Conservation (phyloP, 1,140 invertebrate genomes). For the Drosophila bipectinata region DNA sequence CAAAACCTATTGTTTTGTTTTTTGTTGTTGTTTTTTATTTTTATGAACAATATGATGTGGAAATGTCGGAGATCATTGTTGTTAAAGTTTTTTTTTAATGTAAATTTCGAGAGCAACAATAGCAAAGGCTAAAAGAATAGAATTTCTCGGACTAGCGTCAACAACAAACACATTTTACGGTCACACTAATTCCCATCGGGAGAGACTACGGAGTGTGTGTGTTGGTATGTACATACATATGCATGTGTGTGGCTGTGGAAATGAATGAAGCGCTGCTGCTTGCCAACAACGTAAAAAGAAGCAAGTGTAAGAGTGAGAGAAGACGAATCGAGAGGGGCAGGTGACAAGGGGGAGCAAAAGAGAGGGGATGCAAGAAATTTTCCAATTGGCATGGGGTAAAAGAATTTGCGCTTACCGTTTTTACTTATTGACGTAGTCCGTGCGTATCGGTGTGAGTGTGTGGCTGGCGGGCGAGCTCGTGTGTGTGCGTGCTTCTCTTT, state of each 20-base stretch:
- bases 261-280: conserved; percentile 50
- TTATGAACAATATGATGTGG: conserved; percentile 57
- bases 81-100: conserved; percentile 54
- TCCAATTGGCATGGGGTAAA: conserved; percentile 65
- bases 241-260: conserved; percentile 29
- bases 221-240: conserved; percentile 17
- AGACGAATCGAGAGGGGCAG: conserved; percentile 6
- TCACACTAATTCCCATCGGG: conserved; percentile 61
- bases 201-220: conserved; percentile 17
- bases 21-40: conserved; percentile 37
- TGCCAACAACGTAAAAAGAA: conserved; percentile 53
- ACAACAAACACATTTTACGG: conserved; percentile 47
- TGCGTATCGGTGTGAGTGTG: conserved; percentile 43
- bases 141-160: conserved; percentile 23
- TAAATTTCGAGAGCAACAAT: conserved; percentile 16
- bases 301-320: conserved; percentile 44
- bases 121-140: conserved; percentile 17
- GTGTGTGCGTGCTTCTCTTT: conserved; percentile 28
- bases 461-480: conserved; percentile 25
- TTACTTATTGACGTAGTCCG: conserved; percentile 73
- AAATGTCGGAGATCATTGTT: conserved; percentile 63
- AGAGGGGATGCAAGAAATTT: conserved; percentile 68
- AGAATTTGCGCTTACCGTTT: conserved; percentile 73
- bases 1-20: conserved; percentile 34
- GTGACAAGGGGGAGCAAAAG: conserved; percentile 18